Evolutionary conservation across 2,888 invertebrate genomes (phyloP).

Genomic region (Tetragonisca angustula): DNA sequence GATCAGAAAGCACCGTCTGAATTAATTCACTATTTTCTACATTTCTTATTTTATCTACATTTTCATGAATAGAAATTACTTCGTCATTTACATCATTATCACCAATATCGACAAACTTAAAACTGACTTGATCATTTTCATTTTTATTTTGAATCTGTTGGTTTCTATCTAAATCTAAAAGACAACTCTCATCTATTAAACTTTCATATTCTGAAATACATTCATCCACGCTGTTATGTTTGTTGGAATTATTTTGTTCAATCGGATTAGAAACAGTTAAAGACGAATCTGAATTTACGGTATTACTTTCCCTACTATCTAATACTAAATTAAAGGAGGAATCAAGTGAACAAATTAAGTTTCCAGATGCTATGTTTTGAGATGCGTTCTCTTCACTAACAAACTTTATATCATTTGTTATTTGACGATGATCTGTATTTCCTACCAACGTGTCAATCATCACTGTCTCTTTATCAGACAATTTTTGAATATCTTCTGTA

Average conservation of each 20-base stretch:
- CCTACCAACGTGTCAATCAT: slow-evolving; percentile 18
- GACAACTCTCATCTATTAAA: slow-evolving; percentile 36
- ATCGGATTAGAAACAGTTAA: slow-evolving; percentile 6
- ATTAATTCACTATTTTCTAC: not conserved
- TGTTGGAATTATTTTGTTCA: slow-evolving; percentile 1
- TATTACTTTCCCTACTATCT: slow-evolving; percentile 12
- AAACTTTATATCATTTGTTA: slow-evolving; percentile 11
- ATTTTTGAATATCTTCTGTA: slow-evolving; percentile 18
- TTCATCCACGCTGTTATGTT: slow-evolving; percentile 20
- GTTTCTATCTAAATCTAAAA: slow-evolving; percentile 11
- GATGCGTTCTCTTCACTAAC: slow-evolving; percentile 12
- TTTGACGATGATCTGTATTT: slow-evolving; percentile 22
- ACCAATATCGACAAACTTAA: not conserved
- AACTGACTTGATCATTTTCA: not conserved
- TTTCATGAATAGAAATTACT: slow-evolving; percentile 1
- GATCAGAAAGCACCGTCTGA: not conserved
- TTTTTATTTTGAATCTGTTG: not conserved
- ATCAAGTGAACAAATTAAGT: slow-evolving; percentile 45
- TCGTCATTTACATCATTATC: slow-evolving; percentile 1
- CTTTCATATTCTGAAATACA: slow-evolving; percentile 46
- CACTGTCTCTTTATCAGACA: slow-evolving; percentile 20
- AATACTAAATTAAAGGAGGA: slow-evolving; percentile 7
- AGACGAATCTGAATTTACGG: not conserved
- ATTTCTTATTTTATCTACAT: not conserved
- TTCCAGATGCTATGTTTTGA: slow-evolving; percentile 43